Evolutionary conservation across 2,888 invertebrate species (phyloP).

Genomic region (Trachelus iudaicus): DNA sequence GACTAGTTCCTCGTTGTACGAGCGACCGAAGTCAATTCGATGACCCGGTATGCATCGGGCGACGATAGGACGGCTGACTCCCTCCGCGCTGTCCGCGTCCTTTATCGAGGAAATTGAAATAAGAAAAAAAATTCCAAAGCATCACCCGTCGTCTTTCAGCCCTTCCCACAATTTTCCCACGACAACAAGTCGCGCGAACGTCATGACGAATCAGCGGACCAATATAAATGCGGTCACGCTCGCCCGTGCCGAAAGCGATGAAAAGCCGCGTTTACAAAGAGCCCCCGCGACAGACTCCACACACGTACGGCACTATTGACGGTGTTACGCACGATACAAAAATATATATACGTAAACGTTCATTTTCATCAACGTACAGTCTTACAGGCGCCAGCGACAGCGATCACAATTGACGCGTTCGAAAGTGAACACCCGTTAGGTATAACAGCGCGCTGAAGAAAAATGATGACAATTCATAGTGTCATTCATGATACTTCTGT

Average conservation of each 20-base stretch:
- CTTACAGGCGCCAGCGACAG: not conserved
- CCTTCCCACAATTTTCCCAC: not conserved
- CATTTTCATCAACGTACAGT: not conserved
- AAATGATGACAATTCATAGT: not conserved
- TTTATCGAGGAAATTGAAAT: not conserved
- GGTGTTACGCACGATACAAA: not conserved
- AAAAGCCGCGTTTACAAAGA: not conserved
- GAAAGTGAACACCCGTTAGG: not conserved
- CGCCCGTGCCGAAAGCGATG: not conserved
- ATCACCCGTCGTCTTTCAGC: not conserved
- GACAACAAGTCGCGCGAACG: not conserved
- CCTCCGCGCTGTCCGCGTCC: not conserved
- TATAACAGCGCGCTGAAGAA: not conserved
- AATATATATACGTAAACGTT: not conserved
- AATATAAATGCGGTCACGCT: not conserved
- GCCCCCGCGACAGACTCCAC: not conserved
- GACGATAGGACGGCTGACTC: not conserved
- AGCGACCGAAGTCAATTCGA: not conserved
- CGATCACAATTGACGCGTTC: not conserved
- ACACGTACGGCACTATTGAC: not conserved
- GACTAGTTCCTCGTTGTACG: not conserved
- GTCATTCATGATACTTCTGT: not conserved
- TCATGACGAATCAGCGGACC: not conserved
- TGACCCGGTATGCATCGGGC: not conserved
- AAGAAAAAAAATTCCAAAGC: not conserved